A percentile compares a stretch with the other conserved stretches of the same genome.
These are phyloP conservation scores for Chionoecetes opilio DNA, from an alignment of 1,140 invertebrate species.

Conservation along the genomic window DNA sequence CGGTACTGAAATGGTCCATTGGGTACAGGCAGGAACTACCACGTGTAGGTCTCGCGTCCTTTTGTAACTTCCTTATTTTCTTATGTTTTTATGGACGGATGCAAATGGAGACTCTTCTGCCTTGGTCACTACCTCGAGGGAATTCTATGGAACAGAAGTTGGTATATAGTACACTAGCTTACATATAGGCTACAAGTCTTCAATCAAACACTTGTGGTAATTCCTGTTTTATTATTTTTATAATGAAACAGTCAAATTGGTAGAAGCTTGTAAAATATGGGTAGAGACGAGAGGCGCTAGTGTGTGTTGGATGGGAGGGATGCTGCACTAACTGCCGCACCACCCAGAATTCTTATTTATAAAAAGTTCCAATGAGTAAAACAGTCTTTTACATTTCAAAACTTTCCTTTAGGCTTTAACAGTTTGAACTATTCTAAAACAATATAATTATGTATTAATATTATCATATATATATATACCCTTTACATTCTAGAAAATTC, in stretches of 20 bases:
- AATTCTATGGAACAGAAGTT: no score
- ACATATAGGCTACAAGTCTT: no score
- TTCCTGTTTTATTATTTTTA: slow-evolving; percentile 3
- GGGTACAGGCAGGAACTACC: no score
- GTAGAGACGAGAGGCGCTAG: not conserved
- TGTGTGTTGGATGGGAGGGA: not conserved
- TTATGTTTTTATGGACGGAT: no score
- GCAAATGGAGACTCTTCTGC: no score
- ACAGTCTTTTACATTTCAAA: not conserved
- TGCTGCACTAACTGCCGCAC: not conserved
- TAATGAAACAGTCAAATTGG: slow-evolving; percentile 21
- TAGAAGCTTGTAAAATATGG: slow-evolving; percentile 30
- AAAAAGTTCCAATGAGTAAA: slow-evolving; percentile 31
- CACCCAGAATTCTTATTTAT: not conserved
- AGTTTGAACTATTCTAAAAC: slow-evolving; percentile 12
- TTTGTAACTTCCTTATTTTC: no score
- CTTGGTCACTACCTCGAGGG: no score
- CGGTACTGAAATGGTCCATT: no score
- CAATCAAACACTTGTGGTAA: not conserved
- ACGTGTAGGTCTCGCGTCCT: no score
- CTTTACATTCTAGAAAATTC: slow-evolving; percentile 30
- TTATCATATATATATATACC: slow-evolving; percentile 17
- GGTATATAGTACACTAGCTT: no score
- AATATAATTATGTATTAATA: slow-evolving; percentile 17
- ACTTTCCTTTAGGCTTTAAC: slow-evolving; percentile 10